These are phyloP conservation scores for Masticophis lateralis DNA, from an alignment of 2,797 vertebrate genomes.

Conservation along the genomic window DNA sequence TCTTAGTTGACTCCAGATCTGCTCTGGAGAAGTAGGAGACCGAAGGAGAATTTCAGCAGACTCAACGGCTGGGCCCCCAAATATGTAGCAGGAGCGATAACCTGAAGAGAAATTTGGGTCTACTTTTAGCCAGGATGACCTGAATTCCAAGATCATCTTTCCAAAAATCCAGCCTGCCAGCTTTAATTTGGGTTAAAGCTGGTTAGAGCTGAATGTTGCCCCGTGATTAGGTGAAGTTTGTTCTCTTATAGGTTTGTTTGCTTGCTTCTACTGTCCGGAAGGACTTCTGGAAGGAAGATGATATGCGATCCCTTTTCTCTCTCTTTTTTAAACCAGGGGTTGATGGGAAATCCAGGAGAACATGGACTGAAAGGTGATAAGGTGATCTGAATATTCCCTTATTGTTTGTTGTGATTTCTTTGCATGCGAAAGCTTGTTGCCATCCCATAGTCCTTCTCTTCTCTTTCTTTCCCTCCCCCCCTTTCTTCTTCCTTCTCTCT, in stretches of 20 bases:
- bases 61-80: not conserved
- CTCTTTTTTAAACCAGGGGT: slow-evolving; percentile 77
- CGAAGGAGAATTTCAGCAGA: not conserved
- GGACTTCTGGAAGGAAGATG: not conserved
- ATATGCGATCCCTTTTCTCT: not conserved
- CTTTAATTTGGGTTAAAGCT: not conserved
- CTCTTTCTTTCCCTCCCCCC: no score
- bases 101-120: not conserved
- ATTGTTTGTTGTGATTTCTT: slow-evolving; percentile 81
- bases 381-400: slow-evolving; percentile 89
- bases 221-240: not conserved
- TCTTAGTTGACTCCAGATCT: not conserved
- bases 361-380: slow-evolving; percentile 99
- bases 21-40: not conserved
- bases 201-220: not conserved
- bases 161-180: not conserved
- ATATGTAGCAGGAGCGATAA: not conserved
- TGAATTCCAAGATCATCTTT: not conserved
- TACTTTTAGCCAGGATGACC: not conserved
- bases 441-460: not conserved
- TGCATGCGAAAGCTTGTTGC: slow-evolving; percentile 65
- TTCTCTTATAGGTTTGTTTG: not conserved
- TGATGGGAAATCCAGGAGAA: slow-evolving; percentile 94
- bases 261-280: not conserved
- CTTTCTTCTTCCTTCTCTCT: no score